phyloP scores from a whole-genome alignment of 2,888 invertebrate genomes.

The Xestoiulus laeticollis region DNA sequence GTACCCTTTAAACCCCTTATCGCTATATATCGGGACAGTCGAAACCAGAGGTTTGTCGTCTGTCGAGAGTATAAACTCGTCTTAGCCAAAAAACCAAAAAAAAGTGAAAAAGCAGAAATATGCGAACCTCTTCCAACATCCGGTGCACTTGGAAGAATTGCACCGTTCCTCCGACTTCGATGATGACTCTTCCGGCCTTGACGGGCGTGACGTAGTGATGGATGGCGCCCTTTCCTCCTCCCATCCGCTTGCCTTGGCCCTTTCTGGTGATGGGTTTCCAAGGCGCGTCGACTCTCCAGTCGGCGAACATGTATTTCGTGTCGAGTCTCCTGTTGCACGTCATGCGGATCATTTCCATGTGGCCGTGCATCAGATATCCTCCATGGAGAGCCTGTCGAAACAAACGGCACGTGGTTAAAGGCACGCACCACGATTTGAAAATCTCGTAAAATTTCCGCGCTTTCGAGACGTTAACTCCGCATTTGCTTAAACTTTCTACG shows the following conservation, averaged over 20 bases:
- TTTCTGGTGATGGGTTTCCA: constrained; percentile 93
- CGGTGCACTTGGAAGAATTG: constrained; percentile 73
- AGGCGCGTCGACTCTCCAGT: constrained; percentile 93
- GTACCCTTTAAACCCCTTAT: too few species aligned
- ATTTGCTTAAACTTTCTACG: too few species aligned
- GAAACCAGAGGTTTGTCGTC: too few species aligned
- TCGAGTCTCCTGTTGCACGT: constrained; percentile 81
- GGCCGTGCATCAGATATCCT: constrained; percentile 80
- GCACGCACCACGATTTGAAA: too few species aligned
- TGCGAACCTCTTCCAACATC: constrained; percentile 71
- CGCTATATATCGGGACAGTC: too few species aligned
- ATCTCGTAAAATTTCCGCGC: background rate
- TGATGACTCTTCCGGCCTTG: constrained; percentile 85
- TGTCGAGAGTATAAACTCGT: too few species aligned
- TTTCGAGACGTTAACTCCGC: too few species aligned
- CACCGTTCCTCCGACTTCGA: constrained; percentile 92
- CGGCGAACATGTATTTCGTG: constrained; percentile 83
- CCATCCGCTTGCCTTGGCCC: constrained; percentile 91
- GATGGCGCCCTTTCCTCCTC: constrained; percentile 94
- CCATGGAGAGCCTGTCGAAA: constrained; percentile 78
- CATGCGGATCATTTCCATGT: constrained; percentile 89
- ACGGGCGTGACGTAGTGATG: constrained; percentile 95
- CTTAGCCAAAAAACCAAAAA: too few species aligned
- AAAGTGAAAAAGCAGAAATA: background rate
- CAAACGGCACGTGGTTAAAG: background rate